Percentiles rank a stretch among this genome's conserved stretches.
Conservation (phyloP, 2,797 vertebrate species). For the Chaenodraco wilsoni region DNA sequence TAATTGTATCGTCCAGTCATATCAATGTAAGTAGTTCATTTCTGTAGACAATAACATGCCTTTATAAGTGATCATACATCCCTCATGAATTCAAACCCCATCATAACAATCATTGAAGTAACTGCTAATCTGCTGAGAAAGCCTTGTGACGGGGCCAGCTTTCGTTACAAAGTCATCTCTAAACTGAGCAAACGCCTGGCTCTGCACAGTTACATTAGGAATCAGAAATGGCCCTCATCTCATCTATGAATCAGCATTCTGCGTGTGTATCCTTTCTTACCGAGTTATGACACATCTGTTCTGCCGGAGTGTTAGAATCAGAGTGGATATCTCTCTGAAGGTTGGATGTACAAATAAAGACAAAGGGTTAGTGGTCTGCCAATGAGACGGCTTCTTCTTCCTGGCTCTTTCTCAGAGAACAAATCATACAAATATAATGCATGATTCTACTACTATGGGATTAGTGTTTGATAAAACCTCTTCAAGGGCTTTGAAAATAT, state of each 20-base stretch:
- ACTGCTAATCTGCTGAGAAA: not conserved
- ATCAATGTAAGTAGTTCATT: no score
- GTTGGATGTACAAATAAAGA: not conserved
- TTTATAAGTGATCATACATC: no score
- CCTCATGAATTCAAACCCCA: no score
- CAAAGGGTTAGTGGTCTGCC: not conserved
- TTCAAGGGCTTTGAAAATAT: constrained; percentile 5
- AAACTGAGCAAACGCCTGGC: not conserved
- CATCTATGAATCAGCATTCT: constrained; percentile 39
- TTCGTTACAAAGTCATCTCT: not conserved
- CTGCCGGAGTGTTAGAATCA: constrained; percentile 17
- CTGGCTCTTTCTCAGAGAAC: constrained; percentile 2
- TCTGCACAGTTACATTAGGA: not conserved
- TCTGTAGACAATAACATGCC: no score
- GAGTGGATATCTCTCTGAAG: not conserved
- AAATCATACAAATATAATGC: constrained; percentile 6
- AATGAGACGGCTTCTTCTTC: constrained; percentile 2
- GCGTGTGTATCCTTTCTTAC: constrained; percentile 27
- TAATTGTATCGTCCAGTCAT: no score
- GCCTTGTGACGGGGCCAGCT: not conserved
- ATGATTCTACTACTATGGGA: constrained; percentile 15
- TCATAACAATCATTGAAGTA: no score
- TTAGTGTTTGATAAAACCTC: constrained; percentile 19
- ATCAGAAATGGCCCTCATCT: constrained; percentile 11
- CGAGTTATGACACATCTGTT: constrained; percentile 46